Conservation (phyloP, 2,888 invertebrate species). For the Lycophotia porphyrea region DNA sequence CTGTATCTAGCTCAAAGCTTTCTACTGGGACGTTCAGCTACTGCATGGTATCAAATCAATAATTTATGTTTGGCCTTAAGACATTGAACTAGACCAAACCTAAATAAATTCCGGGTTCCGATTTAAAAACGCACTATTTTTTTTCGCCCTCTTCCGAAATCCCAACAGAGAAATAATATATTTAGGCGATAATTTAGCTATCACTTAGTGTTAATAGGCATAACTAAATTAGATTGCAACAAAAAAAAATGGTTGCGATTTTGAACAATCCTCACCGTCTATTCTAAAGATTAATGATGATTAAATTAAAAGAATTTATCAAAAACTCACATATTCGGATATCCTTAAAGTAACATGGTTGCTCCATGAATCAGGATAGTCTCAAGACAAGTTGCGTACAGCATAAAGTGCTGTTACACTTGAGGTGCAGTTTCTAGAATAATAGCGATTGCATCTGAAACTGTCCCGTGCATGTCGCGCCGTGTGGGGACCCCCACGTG, state of each 20-base stretch:
- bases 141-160: neutral
- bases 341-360: slow-evolving; percentile 46
- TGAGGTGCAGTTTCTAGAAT: slow-evolving; percentile 63
- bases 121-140: neutral
- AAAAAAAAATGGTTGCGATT: neutral
- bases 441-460: slow-evolving; percentile 59
- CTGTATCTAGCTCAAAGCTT: slow-evolving; percentile 31
- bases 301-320: slow-evolving; percentile 1
- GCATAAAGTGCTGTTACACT: slow-evolving; percentile 62
- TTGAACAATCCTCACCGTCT: neutral
- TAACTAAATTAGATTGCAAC: neutral
- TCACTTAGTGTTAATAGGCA: neutral
- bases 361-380: slow-evolving; percentile 52
- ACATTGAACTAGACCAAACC: neutral
- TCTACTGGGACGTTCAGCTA: slow-evolving; percentile 30
- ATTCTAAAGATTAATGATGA: neutral
- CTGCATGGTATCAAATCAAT: neutral
- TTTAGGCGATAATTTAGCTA: neutral
- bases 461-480: slow-evolving; percentile 58
- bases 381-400: slow-evolving; percentile 26
- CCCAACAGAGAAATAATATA: neutral
- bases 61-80: neutral
- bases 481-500: slow-evolving; percentile 65
- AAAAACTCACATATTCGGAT: slow-evolving; percentile 61
- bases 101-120: neutral